Evolutionary conservation across 2,113 vertebrate genomes (phyloP).

Genomic region (Psittacara wagleri): DNA sequence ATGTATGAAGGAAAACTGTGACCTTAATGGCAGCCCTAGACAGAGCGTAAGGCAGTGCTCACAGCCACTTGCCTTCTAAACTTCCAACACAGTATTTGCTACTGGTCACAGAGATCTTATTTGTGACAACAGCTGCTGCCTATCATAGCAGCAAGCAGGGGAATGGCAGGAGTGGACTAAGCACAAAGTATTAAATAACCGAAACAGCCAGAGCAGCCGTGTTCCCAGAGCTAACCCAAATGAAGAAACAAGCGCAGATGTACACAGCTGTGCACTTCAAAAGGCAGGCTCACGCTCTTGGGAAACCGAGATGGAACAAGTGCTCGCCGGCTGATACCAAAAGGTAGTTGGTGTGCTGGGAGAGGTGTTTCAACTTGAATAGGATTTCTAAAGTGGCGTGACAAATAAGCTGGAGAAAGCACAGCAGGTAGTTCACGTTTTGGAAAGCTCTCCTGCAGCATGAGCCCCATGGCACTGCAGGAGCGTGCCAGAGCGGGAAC

Average conservation of each 20-base stretch:
- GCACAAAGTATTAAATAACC: neutral
- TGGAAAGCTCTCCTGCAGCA: neutral
- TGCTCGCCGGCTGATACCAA: neutral
- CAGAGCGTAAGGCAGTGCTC: neutral
- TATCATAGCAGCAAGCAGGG: accelerated
- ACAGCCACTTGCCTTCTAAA: neutral
- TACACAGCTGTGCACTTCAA: neutral
- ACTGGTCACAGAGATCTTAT: neutral
- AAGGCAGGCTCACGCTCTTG: accelerated
- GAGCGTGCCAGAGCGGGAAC: neutral
- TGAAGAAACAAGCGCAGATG: neutral
- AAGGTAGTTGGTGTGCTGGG: too few species aligned
- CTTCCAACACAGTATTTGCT: neutral
- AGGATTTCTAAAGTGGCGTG: neutral
- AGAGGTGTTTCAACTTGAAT: neutral
- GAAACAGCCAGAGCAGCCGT: accelerated
- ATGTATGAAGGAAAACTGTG: neutral
- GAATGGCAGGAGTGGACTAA: neutral
- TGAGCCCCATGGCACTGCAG: accelerated
- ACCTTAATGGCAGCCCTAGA: neutral
- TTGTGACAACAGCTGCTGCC: neutral
- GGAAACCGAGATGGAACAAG: neutral
- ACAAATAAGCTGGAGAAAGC: neutral
- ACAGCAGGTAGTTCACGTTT: neutral
- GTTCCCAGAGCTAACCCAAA: neutral